Conservation (phyloP, 2,888 invertebrate genomes). For the Aproaerema taeniolella region DNA sequence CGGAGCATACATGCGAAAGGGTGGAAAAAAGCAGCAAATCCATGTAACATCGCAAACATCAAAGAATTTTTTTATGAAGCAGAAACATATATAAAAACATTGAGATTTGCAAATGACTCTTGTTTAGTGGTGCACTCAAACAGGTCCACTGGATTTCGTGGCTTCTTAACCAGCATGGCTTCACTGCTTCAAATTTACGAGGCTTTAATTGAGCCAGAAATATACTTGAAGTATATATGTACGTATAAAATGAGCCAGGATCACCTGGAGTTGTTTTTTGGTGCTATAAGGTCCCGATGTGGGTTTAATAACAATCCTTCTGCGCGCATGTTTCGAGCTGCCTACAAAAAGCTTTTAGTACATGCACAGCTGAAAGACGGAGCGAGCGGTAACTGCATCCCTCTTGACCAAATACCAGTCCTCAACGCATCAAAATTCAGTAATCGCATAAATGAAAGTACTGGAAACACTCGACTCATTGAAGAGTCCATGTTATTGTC, state of each 20-base stretch:
- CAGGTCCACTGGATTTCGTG: conserved; percentile 12
- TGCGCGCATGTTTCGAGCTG: conserved; percentile 8
- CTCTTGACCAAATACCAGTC: conserved; percentile 4
- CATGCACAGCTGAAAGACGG: conserved; percentile 8
- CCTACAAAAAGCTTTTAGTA: conserved; percentile 10
- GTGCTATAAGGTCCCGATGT: conserved; percentile 11
- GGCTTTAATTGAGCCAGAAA: background rate
- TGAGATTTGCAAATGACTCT: conserved; percentile 4
- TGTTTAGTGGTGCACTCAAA: background rate
- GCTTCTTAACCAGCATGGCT: conserved; percentile 11
- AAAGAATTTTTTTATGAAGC: conserved; percentile 3
- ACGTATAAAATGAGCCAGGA: conserved; percentile 10
- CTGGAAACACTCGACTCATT: background rate
- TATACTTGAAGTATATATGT: background rate
- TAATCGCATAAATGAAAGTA: too few relatives aligned
- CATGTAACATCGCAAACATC: background rate
- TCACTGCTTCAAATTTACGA: conserved; percentile 8
- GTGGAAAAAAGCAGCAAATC: background rate
- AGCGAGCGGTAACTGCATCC: conserved; percentile 3
- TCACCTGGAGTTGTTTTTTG: conserved; percentile 15
- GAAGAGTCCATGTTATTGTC: background rate
- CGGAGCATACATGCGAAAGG: background rate
- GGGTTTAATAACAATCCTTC: conserved; percentile 16
- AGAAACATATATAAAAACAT: background rate
- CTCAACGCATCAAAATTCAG: too few relatives aligned